Evolutionary conservation across 2,797 vertebrate species (phyloP).

Genomic region (Toxotes lorentzi): DNA sequence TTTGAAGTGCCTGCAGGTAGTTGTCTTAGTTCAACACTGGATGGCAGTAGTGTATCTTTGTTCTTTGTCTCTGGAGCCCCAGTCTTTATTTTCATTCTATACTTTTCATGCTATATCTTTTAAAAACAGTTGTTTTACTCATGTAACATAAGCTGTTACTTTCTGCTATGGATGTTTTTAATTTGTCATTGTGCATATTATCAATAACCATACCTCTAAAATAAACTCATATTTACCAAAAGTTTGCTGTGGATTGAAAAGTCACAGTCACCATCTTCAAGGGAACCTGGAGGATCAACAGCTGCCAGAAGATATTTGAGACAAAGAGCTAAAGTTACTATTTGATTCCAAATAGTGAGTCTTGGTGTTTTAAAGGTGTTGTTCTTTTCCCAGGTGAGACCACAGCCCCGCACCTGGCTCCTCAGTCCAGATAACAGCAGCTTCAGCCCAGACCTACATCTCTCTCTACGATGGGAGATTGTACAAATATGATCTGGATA

Average conservation of each 20-base stretch:
- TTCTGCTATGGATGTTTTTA: conserved; percentile 14
- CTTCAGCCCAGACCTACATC: conserved; percentile 49
- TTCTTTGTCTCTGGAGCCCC: conserved; percentile 12
- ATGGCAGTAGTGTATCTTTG: conserved; percentile 78
- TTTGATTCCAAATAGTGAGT: conserved; percentile 48
- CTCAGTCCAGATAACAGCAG: conserved; percentile 61
- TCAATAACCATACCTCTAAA: not conserved
- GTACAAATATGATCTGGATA: conserved; percentile 76
- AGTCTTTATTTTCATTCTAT: conserved; percentile 10
- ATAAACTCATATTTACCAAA: not conserved
- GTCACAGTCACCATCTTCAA: conserved; percentile 30
- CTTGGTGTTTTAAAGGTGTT: conserved; percentile 44
- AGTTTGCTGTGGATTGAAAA: not conserved
- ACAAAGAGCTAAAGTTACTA: conserved; percentile 52
- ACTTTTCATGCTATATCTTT: not conserved
- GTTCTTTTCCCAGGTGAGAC: conserved; percentile 50
- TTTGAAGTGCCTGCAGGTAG: conserved; percentile 38
- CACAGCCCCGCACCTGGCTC: conserved; percentile 55
- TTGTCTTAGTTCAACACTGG: conserved; percentile 68
- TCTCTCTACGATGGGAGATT: conserved; percentile 53
- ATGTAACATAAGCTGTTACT: not conserved
- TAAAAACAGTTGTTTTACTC: not conserved
- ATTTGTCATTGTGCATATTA: not conserved
- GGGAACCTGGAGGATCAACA: conserved; percentile 53
- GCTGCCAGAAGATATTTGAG: conserved; percentile 59